Evolutionary conservation across 2,888 invertebrate species (phyloP).

Genomic region (Embidobia sp.): DNA sequence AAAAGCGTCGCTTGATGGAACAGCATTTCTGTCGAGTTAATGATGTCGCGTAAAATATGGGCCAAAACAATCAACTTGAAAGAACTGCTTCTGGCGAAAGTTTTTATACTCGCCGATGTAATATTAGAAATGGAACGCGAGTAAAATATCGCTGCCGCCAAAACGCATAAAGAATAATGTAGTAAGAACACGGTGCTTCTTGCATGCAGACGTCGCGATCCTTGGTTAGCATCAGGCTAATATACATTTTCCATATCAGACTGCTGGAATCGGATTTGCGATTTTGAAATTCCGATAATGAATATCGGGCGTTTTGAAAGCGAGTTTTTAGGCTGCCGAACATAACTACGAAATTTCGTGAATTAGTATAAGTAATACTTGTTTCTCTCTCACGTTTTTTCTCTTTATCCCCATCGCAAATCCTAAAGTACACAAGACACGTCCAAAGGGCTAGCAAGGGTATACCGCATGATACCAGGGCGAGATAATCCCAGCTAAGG

Average conservation of each 20-base stretch:
- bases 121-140: constrained; percentile 50
- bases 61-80: constrained; percentile 7
- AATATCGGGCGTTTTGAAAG: too few species aligned
- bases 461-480: constrained; percentile 69
- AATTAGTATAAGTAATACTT: constrained; percentile 43
- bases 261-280: too few species aligned
- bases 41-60: constrained; percentile 20
- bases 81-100: neutral
- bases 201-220: constrained; percentile 27
- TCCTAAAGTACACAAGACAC: constrained; percentile 69
- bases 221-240: too few species aligned
- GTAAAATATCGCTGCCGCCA: constrained; percentile 35
- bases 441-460: constrained; percentile 66
- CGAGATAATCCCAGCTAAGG: constrained; percentile 78
- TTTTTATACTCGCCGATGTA: constrained; percentile 14
- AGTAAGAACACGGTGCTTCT: constrained; percentile 32
- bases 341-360: constrained; percentile 30
- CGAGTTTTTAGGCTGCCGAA: too few species aligned
- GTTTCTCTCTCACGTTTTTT: constrained; percentile 63
- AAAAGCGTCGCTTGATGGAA: constrained; percentile 1
- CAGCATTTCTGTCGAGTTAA: constrained; percentile 4
- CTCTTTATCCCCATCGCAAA: constrained; percentile 70
- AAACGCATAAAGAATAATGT: constrained; percentile 44
- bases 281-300: too few species aligned
- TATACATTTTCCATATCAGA: too few species aligned